Evolutionary conservation across 2,113 vertebrate species (phyloP), one percentile per base, ranked within the genome.

Genomic region (Tachysurus fulvidraco): DNA sequence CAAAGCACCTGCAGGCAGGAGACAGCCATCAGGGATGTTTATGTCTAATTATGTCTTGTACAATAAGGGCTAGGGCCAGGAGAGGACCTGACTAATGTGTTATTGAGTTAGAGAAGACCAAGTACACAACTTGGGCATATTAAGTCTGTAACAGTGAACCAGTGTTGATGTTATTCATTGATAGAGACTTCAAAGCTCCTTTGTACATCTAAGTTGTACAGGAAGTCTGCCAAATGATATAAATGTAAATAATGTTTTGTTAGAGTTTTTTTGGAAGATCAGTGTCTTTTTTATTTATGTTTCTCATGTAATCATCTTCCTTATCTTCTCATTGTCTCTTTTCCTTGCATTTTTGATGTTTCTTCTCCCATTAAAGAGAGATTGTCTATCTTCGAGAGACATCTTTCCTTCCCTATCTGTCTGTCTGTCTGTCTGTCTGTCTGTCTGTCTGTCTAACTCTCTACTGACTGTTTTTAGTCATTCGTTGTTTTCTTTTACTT

Each of bases 1-100:
- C 54, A 59, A 80, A 80, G 78, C 78, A 36, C 78, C 55, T 80
- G 78, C 78, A 21, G 77, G 77, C 54, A 36, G 54, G 28, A 80
- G 54, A 59, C 77, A 36, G 16, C n/a, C 54, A 12, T 59, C 54
- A 59, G 54, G 77, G 77, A 80, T 80, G 77, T 59, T 80, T 80
- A 55, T 28, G 52, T 57, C 13, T 57, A 17, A 57, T 79, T 28
- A 55, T 79, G 52, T 80, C 10, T 36, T 16, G 28, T 17, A 19
- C 1, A 14, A 79, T 79, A 16, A 59, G 54, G 78, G 28, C 30
- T 36, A 30, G 19, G 54, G 54, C 9, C 52, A 57, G 30, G 28
- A 57, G n/a, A 57, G 54, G 28, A 10, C 17, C 76, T 78, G 28
- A 11, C 13, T 78, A 8, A 76, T 76, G 69, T 3, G 36, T 14